Evolutionary conservation across 1,140 invertebrate genomes (phyloP), one percentile per base, ranked within the genome.

Genomic region (Fopius arisanus): DNA sequence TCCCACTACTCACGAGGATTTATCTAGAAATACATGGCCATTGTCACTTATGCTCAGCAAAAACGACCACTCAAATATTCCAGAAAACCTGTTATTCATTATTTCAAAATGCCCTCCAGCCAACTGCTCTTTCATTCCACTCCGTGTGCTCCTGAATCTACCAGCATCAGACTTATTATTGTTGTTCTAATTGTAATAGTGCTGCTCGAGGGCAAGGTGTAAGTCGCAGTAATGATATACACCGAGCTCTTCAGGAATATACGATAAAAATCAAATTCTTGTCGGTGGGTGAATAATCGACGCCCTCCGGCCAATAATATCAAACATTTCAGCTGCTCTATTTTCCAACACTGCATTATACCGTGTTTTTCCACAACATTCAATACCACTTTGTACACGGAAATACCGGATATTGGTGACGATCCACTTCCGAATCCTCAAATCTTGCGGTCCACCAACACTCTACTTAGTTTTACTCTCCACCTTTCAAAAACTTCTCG

Each of bases 161-260:
- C 33, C 33, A 37, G 33, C 43, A 48, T 7, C 43, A 12, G 43
- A 51, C 43, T 70, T 72, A 74, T 74, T 78, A 74, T 78, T 76
- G 72, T 74, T 78, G 77, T 78, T 78, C 69, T 78, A 78, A 78
- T 78, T 76, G 69, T 76, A 74, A 78, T 76, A 70, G 69, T 68
- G 66, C 40, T 16, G 68, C 77, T 74, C 37, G 33, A 70, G 72
- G 77, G 67, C 33, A 7, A 37, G 33, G 12, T 37, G 33, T 69
- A 76, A 73, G 65, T 59, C 26, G 54, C 21, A 59, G 23, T 59
- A 59, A 59, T 59, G 54, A 59, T 59, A 59, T 59, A 59, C 54
- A 59, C 9, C 54, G 23, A 26, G 54, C 21, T 26, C 23, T 59
- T 59, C 0, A 28, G 14, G 26, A 19, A 59, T 23, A 26, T 6